Evolutionary conservation across 2,113 vertebrate genomes (phyloP), one percentile per base, ranked within the genome.

Genomic region (Megaptera novaeangliae): DNA sequence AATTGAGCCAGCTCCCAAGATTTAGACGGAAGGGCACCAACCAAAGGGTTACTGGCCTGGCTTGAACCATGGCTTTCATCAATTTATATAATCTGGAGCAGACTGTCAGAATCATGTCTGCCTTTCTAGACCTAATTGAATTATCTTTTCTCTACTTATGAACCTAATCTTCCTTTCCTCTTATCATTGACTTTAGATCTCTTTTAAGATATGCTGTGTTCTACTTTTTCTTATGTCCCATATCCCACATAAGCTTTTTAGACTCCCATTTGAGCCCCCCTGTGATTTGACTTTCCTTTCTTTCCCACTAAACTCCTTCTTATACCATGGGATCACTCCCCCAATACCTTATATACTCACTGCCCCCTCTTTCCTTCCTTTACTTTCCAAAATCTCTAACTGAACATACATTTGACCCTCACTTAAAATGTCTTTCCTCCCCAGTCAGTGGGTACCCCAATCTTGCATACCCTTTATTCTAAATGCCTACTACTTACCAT

Each of bases 161-260:
- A 85, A 66, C 11, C 49, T 57, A 55, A 49, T 64, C 96, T 96
- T 93, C 57, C 34, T 91, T 96, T 85, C 57, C 12, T 94, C 69
- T 88, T 90, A 84, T 87, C 41, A 39, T 20, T 87, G 72, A 95
- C 41, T 72, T 96, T 78, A 97, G 69, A 90, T 92, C 25, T 86
- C 78, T 71, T 52, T 82, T 74, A 57, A 61, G 21, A 44, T 64
- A 64, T 3, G 86, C 10, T 68, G 0, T 89, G 18, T 94, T 85
- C 21, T 94, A 17, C 31, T 63, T 94, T 86, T 92, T 80, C 23
- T 66, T 92, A 46, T 69, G 49, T 27, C 64, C 13, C 63, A 9
- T 69, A 13, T 44, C 17, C 52, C 25, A 36, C 21, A 27, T 52
- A 69, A 91, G 17, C 4, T 55, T 63, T 85, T 82, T 44, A 71